Evolutionary conservation across 2,797 vertebrate genomes (phyloP).

Genomic region (Microctenopoma stevenorrisi): DNA sequence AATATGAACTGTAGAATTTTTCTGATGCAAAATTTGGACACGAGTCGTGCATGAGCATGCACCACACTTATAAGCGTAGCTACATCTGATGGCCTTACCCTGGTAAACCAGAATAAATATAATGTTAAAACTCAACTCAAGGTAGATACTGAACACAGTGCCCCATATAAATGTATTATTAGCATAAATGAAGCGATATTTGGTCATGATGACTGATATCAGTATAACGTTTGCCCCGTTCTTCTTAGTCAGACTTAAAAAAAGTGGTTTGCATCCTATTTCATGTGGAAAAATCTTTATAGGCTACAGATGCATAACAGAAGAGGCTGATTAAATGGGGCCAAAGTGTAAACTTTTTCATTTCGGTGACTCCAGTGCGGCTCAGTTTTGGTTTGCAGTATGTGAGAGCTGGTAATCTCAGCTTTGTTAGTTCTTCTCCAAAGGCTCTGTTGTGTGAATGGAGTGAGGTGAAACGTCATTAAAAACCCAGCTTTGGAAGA

Average conservation of each 20-base stretch:
- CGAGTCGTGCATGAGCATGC: constrained; percentile 64
- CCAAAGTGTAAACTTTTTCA: background rate
- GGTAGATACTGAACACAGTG: constrained; percentile 56
- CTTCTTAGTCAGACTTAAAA: constrained; percentile 15
- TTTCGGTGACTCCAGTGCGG: constrained; percentile 10
- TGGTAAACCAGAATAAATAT: constrained; percentile 58
- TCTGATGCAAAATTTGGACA: constrained; percentile 29
- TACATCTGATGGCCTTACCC: constrained; percentile 79
- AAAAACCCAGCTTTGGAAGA: constrained; percentile 12
- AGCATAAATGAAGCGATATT: constrained; percentile 44
- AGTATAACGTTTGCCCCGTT: constrained; percentile 28
- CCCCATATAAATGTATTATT: constrained; percentile 28
- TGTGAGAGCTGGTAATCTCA: constrained; percentile 16
- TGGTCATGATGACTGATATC: constrained; percentile 55
- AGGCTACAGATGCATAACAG: background rate
- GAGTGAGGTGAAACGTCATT: constrained; percentile 4
- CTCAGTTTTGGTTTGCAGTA: background rate
- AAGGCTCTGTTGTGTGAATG: constrained; percentile 18
- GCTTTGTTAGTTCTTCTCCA: constrained; percentile 19
- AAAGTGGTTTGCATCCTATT: constrained; percentile 11
- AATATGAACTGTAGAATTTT: constrained; percentile 26
- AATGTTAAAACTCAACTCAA: constrained; percentile 49
- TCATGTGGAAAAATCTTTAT: constrained; percentile 7
- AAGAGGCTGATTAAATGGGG: constrained; percentile 3
- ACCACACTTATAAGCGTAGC: constrained; percentile 56